A percentile compares a stretch with the other conserved stretches of the same genome.
Evolutionary conservation across 2,888 invertebrate species (phyloP).

Genomic region (Melinaea marsaeus): DNA sequence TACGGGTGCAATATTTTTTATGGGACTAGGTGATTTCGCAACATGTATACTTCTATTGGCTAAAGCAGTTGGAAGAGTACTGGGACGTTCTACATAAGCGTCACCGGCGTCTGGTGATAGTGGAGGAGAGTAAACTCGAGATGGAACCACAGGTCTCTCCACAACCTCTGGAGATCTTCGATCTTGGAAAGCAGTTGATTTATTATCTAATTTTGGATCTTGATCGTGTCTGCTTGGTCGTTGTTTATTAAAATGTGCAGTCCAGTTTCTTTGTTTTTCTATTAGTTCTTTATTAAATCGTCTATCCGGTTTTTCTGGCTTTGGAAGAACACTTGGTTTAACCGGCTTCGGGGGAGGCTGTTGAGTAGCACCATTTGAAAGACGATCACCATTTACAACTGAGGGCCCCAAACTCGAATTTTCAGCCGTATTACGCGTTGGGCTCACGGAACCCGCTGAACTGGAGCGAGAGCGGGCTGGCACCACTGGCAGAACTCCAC

Average conservation of each 20-base stretch:
- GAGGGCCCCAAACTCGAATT: conserved; percentile 63
- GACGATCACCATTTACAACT: conserved; percentile 57
- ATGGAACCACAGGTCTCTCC: conserved; percentile 64
- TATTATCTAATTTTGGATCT: conserved; percentile 58
- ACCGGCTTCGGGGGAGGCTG: conserved; percentile 70
- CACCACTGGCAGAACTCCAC: conserved; percentile 71
- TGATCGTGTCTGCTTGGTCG: conserved; percentile 72
- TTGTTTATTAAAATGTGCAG: conserved; percentile 91
- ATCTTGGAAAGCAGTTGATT: conserved; percentile 57
- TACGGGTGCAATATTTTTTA: conserved; percentile 55
- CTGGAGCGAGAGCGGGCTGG: conserved; percentile 81
- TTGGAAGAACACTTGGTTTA: conserved; percentile 80
- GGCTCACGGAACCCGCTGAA: conserved; percentile 81
- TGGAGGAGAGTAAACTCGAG: conserved; percentile 73
- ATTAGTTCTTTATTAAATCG: conserved; percentile 91
- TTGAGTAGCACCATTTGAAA: conserved; percentile 67
- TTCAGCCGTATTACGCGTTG: conserved; percentile 76
- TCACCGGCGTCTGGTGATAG: conserved; percentile 79
- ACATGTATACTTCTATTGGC: conserved; percentile 56
- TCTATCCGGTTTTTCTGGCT: conserved; percentile 90
- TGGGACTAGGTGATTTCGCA: conserved; percentile 69
- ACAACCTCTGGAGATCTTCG: conserved; percentile 61
- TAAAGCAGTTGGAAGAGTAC: conserved; percentile 63
- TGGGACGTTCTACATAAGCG: conserved; percentile 64
- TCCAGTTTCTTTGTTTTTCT: conserved; percentile 95